Evolutionary conservation across 2,797 vertebrate genomes (phyloP).

Genomic region (Danio kyathit): DNA sequence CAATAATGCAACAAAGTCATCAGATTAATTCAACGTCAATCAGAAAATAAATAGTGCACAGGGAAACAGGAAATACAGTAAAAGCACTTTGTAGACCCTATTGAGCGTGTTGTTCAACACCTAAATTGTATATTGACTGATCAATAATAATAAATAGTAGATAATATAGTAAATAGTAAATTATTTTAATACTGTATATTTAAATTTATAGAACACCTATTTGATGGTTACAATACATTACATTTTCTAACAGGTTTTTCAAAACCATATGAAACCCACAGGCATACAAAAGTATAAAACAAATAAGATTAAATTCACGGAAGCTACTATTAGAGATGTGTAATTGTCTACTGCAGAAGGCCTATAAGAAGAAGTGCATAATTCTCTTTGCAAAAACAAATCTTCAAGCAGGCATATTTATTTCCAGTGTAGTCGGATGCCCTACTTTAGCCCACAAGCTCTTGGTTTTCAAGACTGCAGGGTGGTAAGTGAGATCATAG

Average conservation of each 20-base stretch:
- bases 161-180: not conserved
- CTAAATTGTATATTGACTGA: too few species aligned
- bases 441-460: not conserved
- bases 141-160: too few species aligned
- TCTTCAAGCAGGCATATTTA: not conserved
- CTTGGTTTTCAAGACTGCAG: constrained; percentile 18
- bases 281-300: not conserved
- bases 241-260: not conserved
- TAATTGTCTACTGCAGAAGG: not conserved
- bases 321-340: not conserved
- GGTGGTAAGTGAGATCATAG: constrained; percentile 2
- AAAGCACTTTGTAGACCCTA: not conserved
- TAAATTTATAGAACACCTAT: not conserved
- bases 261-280: not conserved
- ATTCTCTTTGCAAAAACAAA: not conserved
- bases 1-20: not conserved
- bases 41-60: not conserved
- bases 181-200: not conserved
- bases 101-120: not conserved
- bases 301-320: not conserved
- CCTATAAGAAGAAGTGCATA: not conserved
- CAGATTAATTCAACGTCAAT: not conserved
- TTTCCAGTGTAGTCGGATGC: not conserved
- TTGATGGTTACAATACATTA: not conserved
- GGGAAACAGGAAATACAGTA: not conserved